Conservation (phyloP, 1,140 invertebrate genomes). For the Camponotus vicinus region DNA sequence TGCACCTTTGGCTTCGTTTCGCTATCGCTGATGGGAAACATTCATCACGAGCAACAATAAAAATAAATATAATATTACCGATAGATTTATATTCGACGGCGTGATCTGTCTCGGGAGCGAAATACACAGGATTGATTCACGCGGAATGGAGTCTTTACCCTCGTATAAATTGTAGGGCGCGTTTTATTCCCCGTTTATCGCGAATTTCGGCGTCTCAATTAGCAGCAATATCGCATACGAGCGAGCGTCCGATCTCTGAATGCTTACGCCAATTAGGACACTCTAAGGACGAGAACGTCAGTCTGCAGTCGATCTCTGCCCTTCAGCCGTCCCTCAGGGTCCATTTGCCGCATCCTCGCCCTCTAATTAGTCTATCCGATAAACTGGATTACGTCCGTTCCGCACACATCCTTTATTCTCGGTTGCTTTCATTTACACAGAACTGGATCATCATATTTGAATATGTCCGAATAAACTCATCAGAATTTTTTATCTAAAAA, state of each 20-base stretch:
- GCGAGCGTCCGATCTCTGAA: constrained; percentile 49
- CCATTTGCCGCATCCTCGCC: constrained; percentile 73
- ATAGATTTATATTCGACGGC: constrained; percentile 19
- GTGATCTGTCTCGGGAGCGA: not conserved
- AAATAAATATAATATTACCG: constrained; percentile 52
- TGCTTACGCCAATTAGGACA: constrained; percentile 70
- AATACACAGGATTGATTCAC: not conserved
- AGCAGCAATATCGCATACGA: constrained; percentile 49
- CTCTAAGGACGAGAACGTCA: constrained; percentile 66
- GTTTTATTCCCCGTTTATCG: constrained; percentile 9
- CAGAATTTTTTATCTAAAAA: not conserved
- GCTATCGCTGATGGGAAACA: not conserved
- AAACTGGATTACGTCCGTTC: constrained; percentile 74
- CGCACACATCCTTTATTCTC: constrained; percentile 52
- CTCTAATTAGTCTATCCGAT: constrained; percentile 79
- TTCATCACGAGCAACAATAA: not conserved
- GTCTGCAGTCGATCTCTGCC: constrained; percentile 69
- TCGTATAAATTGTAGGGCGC: not conserved
- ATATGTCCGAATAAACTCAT: not conserved
- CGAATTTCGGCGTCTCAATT: constrained; percentile 19
- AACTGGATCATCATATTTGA: not conserved
- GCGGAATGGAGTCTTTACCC: not conserved
- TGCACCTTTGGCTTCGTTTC: not conserved
- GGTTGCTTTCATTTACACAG: constrained; percentile 40
- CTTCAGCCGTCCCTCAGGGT: constrained; percentile 69